Evolutionary conservation across 2,797 vertebrate species (phyloP), one percentile per base, ranked within the genome.

Genomic region (Perdix hodgsoniae): DNA sequence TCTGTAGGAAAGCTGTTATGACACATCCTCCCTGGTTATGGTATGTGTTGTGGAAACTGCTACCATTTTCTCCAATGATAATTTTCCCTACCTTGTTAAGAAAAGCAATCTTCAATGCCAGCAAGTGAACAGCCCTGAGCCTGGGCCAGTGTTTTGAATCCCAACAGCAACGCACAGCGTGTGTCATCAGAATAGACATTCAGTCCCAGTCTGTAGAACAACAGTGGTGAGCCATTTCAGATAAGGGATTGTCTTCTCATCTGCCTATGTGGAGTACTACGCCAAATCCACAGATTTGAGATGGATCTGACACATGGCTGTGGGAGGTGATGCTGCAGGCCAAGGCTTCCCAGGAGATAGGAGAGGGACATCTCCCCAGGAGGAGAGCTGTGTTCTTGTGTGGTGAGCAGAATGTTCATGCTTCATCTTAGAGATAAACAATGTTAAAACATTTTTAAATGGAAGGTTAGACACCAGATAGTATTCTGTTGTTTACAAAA

Each of bases 351-450:
- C 14, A 22, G n/a, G 15, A 49, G 2, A 49, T 9, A 31, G 13
- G 6, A 14, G 9, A 74, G 17, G 31, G 23, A 39, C 2, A 0
- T 52, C 76, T 83, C 23, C 35, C 24, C 15, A 17, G 27, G 27
- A 29, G 52, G 9, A 76, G n/a, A 40, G 8, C 14, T 73, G 4
- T 56, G 22, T 37, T 66, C 73, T 49, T 66, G 45, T 26, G 59
- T 0, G 0, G 10, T 42, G 31, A 66, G 60, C 42, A 76, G 42
- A 73, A 8, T 56, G 42, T n/a, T 12, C 14, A 27, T 12, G 7
- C 60, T 83, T 83, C 80, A 3, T 57, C 45, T 59, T 33, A 57
- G 8, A 83, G 49, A 56, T 9, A 49, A 83, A 73, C 7, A 31
- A 56, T 18, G 19, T 56, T 40, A 54, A 77, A 90, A 69, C 8